Evolutionary conservation across 2,113 vertebrate species (phyloP), one percentile per base, ranked within the genome.

Genomic region (Odobenus rosmarus): DNA sequence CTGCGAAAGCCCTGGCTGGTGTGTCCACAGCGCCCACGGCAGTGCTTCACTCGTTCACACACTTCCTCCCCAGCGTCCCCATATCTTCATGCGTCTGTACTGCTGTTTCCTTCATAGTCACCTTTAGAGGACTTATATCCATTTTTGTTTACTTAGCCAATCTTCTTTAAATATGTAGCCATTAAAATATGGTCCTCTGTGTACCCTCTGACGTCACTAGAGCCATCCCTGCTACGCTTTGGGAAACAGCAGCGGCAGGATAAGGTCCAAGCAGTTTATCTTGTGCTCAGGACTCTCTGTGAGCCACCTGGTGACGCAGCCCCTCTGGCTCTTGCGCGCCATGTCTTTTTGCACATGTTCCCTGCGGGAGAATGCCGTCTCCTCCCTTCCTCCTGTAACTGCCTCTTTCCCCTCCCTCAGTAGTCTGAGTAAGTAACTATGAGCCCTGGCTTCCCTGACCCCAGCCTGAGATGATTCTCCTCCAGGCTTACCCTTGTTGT

Each of bases 71-170:
- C 24, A 33, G 14, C 1, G 9, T 14, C 51, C 51, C 26, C 26
- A 1, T 9, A 2, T 53, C 31, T 49, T 5, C 11, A 3, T 2
- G 18, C 39, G 1, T 51, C 26, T 79, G 8, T 39, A 7, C 64
- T 64, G 0, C 67, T 61, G 4, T 39, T 55, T 15, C 2, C 36
- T 46, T 67, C 39, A 5, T 28, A 36, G 13, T 15, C 61, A 39
- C n/a, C 77, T 83, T 86, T 57, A 51, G 59, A 42, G 42, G 31
- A 90, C 33, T 94, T 64, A 23, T 14, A 26, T 83, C 36, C 4
- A 15, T 57, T 81, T 84, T 81, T 18, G 81, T 64, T 76, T 14
- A 55, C 15, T 82, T 86, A 64, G 69, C 5, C 51, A 49, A 31
- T 67, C 13, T 33, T 28, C 85, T 76, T 55, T 87, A 88, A 64